Base-by-base conservation (phyloP, 2,797 vertebrate species). In the Vireo griseus region DNA sequence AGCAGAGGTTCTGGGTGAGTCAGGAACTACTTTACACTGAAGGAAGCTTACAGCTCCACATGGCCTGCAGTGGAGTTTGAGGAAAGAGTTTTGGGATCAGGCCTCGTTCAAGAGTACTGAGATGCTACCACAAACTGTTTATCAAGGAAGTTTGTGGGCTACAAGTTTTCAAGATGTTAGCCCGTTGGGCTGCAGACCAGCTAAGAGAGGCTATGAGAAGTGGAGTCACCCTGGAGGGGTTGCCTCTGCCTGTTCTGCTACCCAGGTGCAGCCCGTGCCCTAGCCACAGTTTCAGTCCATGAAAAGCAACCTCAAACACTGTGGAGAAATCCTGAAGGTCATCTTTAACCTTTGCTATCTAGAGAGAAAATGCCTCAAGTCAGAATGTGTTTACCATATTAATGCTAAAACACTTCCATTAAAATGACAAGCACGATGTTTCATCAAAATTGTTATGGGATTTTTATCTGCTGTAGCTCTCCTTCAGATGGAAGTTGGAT, bases 401-500 rank as follows among this genome's bases (percentile, higher is more conserved):
- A 86, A 82, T 45, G 35, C 54, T 94, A 90, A 78, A 93, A 58
- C 3, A 28, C 66, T 73, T 88, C 73, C 40, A 79, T 69, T 69
- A 66, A 42, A 72, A 92, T 57, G 76, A 90, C 89, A 94, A 92
- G 72, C 37, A 66, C 4, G 21, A 89, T 67, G 59, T 88, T 95
- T 90, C 89, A 88, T 73, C 76, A 81, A 81, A 95, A 90, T 59
- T 72, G 66, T 86, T 62, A 13, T 0, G 69, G 84, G 76, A 90
- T 78, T 94, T 95, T 10, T 90, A 81, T 91, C 81, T 86, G 66
- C 52, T 80, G 57, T 47, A 95, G 84, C 69, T 86, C 55, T 96
- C 78, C n/a, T 69, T 90, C 2, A 2, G 62, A 91, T 88, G 62
- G 82, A 91, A 94, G 82, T 13, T 96, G 92, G 94, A 97, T 76